phyloP scores from a whole-genome alignment of 2,113 vertebrate species.

The Scortum barcoo region DNA sequence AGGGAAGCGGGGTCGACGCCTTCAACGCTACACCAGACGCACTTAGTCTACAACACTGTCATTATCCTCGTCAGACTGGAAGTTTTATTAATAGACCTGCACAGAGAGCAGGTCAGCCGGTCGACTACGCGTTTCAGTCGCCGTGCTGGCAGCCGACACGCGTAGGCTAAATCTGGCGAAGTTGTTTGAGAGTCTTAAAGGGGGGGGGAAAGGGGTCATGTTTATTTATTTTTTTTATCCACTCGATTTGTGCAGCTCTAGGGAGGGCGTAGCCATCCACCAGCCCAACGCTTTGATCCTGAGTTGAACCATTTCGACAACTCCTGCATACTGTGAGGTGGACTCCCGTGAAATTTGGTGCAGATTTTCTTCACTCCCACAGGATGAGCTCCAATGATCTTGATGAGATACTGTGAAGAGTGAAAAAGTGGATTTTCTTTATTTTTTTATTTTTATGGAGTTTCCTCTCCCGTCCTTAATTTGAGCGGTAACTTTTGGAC shows the following conservation, averaged over 20 bases:
- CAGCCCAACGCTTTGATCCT: not conserved
- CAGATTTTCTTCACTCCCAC: not conserved
- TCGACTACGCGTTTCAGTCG: not conserved
- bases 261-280: not conserved
- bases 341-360: not conserved
- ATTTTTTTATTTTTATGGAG: no score
- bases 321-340: not conserved
- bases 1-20: conserved; percentile 8
- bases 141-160: not conserved
- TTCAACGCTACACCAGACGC: conserved; percentile 14
- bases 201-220: not conserved
- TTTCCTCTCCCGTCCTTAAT: not conserved
- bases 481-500: not conserved
- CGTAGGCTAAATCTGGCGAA: not conserved
- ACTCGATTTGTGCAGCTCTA: not conserved
- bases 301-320: not conserved
- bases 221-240: conserved; percentile 4
- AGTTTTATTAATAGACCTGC: conserved; percentile 16
- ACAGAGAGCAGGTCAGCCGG: not conserved
- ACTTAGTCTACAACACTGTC: not conserved
- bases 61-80: conserved; percentile 5
- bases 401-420: conserved; percentile 1
- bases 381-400: not conserved
- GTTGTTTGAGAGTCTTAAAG: not conserved
- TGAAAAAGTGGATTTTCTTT: no score